These are phyloP conservation scores for Fregata magnificens DNA, from an alignment of 2,113 vertebrate species.

Conservation along the genomic window DNA sequence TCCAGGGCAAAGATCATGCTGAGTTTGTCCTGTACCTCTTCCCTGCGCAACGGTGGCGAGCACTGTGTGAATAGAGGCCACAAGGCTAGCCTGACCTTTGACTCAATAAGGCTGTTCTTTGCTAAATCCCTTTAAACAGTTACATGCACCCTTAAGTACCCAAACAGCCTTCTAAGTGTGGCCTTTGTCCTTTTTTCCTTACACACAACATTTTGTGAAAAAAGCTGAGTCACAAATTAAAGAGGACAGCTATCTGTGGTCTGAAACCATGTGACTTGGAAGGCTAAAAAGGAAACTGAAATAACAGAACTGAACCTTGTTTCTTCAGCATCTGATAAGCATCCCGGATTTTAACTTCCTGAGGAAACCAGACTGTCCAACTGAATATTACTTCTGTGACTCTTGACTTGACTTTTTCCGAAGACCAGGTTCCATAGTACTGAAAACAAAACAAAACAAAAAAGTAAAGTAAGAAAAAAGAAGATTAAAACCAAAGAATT, in stretches of 20 bases:
- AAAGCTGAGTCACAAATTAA: not conserved
- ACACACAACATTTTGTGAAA: not conserved
- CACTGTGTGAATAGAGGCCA: not conserved
- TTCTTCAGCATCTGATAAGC: slow-evolving; percentile 93
- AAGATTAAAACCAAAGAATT: not conserved
- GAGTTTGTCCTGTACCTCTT: not conserved
- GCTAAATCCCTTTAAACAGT: not conserved
- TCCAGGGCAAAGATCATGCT: not conserved
- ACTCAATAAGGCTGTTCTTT: not conserved
- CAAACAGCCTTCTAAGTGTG: not conserved
- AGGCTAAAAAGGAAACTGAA: slow-evolving; percentile 33
- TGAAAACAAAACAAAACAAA: slow-evolving; percentile 43
- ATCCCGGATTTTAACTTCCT: slow-evolving; percentile 88
- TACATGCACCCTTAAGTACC: not conserved
- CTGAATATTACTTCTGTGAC: slow-evolving; percentile 87
- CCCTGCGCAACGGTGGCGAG: not conserved
- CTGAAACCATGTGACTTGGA: not conserved
- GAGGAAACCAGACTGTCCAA: slow-evolving; percentile 92
- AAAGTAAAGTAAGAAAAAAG: not conserved
- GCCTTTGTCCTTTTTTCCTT: not conserved
- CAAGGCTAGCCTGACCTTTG: not conserved
- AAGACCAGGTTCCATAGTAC: slow-evolving; percentile 85
- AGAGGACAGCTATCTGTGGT: not conserved
- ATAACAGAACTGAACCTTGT: slow-evolving; percentile 79
- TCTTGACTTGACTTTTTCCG: slow-evolving; percentile 83